Base-by-base conservation (phyloP, 2,888 invertebrate species). In the Carcina quercana region DNA sequence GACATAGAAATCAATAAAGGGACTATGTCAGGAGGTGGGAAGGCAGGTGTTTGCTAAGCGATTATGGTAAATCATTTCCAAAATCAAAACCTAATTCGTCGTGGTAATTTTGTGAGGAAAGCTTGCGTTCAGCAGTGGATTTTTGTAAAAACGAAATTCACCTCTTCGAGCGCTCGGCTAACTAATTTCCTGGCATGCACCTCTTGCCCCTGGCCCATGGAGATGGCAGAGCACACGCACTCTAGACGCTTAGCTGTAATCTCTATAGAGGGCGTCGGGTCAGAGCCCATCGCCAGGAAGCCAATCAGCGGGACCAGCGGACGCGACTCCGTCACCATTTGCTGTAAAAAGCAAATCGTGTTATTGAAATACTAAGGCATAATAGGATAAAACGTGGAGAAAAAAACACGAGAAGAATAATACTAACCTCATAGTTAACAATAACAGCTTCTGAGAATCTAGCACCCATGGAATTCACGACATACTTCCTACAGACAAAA, bases 141-240 rank as follows among this genome's bases (percentile, higher is more conserved):
- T n/a, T n/a, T n/a, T n/a, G n/a, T n/a, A n/a, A n/a, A n/a, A n/a
- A n/a, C n/a, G n/a, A n/a, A n/a, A n/a, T n/a, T 34, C 46, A 88
- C 89, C 69, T 88, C 87, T 34, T 70, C 71, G 40, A 90, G 68
- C 21, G 86, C 89, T 4, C 75, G 68, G 1, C 78, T 60, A 30
- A 94, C 76, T 25, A 94, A 72, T 57, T 90, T 91, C 38, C 93
- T 86, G 0, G 94, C 94, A 59, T 93, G 93, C 15, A 94, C 78
- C 61, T 94, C 94, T 56, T 94, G 94, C 0, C 94, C 94, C 63
- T 94, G 94, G 0, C 94, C 94, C 94, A 94, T 94, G 0, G 94
- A 94, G 48, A 94, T 91, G 13, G 91, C 88, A 40, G 85, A 87
- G 44, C 89, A 90, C 6, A 83, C 57, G 24, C 89, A 85, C 45